Conservation (phyloP, 2,888 invertebrate genomes). For the Apamea epomidion region DNA sequence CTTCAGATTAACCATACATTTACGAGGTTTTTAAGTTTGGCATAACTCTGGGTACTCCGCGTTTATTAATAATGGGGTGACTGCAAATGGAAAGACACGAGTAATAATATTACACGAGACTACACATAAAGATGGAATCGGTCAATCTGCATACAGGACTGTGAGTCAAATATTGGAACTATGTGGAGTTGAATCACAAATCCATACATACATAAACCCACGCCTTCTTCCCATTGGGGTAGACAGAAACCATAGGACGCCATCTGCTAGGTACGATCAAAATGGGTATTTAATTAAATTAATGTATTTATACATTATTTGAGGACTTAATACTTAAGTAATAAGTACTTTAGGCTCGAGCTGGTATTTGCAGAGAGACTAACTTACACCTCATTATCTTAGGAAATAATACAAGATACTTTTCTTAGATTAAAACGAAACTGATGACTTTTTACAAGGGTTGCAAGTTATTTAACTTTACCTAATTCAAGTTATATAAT, state of each 20-base stretch:
- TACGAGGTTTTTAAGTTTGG: background rate
- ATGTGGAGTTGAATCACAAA: background rate
- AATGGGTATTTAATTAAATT: background rate
- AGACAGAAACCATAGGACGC: background rate
- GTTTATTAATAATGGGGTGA: background rate
- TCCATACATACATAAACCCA: background rate
- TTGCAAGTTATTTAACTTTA: slow-evolving; percentile 3
- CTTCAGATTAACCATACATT: background rate
- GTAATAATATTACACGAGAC: no score
- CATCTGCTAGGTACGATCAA: background rate
- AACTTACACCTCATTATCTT: background rate
- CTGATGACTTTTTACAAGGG: background rate
- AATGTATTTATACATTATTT: background rate
- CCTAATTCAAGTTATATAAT: slow-evolving; percentile 18
- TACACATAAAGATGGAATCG: background rate
- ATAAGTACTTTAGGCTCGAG: background rate
- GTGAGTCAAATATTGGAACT: background rate
- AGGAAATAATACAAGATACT: background rate
- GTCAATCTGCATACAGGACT: background rate
- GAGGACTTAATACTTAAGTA: background rate
- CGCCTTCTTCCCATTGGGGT: background rate
- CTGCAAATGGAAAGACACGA: background rate
- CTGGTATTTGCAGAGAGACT: background rate
- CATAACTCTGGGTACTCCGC: background rate
- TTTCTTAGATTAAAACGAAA: slow-evolving; percentile 3